These are phyloP conservation scores for Pardalotus punctatus DNA, from an alignment of 2,113 vertebrate genomes.

Conservation along the genomic window DNA sequence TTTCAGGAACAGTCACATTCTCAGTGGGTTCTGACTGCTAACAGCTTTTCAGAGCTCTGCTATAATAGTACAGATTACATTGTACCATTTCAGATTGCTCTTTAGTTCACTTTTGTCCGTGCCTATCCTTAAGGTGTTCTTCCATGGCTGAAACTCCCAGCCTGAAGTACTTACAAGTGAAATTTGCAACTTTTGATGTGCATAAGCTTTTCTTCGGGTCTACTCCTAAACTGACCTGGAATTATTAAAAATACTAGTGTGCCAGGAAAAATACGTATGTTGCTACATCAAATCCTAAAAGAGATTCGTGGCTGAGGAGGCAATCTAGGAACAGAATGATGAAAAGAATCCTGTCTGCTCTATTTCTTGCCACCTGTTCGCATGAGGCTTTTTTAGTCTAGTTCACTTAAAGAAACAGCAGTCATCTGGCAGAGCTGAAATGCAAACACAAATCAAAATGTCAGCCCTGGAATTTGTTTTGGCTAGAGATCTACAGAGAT, in stretches of 20 bases:
- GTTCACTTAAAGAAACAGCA: not conserved
- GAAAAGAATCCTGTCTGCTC: not conserved
- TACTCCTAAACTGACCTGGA: not conserved
- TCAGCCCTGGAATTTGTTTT: conserved; percentile 2
- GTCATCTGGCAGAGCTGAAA: not conserved
- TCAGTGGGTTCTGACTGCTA: not conserved
- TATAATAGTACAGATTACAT: not conserved
- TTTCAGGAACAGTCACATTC: not conserved
- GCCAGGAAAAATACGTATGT: not conserved
- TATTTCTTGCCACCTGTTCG: not conserved
- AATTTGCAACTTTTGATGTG: not conserved
- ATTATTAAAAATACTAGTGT: not conserved
- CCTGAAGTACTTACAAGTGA: not conserved
- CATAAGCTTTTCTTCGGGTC: not conserved
- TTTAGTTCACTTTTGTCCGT: not conserved
- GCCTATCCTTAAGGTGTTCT: not conserved
- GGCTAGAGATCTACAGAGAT: not conserved
- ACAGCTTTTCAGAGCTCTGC: not conserved
- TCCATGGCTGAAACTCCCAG: not conserved
- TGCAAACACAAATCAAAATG: conserved; percentile 12
- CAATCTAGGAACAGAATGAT: not conserved
- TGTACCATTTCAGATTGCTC: not conserved
- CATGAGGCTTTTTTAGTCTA: not conserved
- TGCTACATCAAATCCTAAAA: not conserved
- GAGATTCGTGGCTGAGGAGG: not conserved